A percentile compares a stretch with the other conserved stretches of the same genome.
Conservation (phyloP, 1,140 invertebrate genomes). For the Trissolcus basalis region DNA sequence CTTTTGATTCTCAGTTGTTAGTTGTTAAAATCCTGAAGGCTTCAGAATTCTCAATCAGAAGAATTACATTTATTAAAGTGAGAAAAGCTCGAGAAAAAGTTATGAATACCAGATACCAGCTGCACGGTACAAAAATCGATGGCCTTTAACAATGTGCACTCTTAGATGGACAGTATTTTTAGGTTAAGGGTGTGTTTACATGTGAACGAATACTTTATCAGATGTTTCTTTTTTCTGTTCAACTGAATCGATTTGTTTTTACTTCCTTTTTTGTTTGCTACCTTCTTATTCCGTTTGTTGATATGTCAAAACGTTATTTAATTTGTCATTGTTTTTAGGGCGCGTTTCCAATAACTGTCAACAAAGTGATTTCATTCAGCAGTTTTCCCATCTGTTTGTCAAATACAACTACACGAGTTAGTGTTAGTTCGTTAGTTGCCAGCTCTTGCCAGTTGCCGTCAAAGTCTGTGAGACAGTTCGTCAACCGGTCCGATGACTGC, state of each 20-base stretch:
- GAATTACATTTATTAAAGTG: constrained; percentile 20
- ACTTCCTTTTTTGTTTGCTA: neutral
- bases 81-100: constrained; percentile 2
- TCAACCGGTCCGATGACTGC: constrained; percentile 9
- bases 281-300: neutral
- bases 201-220: neutral
- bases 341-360: neutral
- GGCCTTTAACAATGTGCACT: constrained; percentile 4
- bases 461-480: too few relatives aligned
- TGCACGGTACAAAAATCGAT: constrained; percentile 23
- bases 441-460: too few relatives aligned
- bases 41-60: constrained; percentile 1
- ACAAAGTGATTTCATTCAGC: too few relatives aligned
- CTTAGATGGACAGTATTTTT: neutral
- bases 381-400: too few relatives aligned
- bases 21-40: neutral
- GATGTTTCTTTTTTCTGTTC: too few relatives aligned
- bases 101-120: constrained; percentile 10
- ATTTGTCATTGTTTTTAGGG: neutral
- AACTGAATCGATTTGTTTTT: neutral
- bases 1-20: neutral
- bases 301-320: neutral
- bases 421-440: too few relatives aligned
- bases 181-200: neutral
- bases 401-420: too few relatives aligned